These are phyloP conservation scores for Spicauda simplicius DNA, from an alignment of 2,888 invertebrate genomes.

Conservation along the genomic window DNA sequence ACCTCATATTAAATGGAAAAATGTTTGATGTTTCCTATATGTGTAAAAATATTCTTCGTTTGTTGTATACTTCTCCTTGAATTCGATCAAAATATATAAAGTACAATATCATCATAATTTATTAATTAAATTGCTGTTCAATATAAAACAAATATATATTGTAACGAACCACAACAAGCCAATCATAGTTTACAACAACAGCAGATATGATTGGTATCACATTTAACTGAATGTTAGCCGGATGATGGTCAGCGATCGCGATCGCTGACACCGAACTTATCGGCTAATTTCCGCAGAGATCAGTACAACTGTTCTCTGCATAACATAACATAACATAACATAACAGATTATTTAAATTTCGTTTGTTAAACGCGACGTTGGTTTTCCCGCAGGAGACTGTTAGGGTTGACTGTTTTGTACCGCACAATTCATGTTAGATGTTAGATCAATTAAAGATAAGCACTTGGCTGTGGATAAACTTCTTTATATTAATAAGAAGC, in stretches of 20 bases:
- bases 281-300: background rate
- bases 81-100: background rate
- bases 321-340: no score
- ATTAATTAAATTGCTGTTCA: no score
- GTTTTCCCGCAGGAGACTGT: no score
- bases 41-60: background rate
- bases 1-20: background rate
- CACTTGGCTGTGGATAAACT: no score
- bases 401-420: no score
- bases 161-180: no score
- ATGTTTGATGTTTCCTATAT: background rate
- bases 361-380: background rate
- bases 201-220: background rate
- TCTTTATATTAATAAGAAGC: no score
- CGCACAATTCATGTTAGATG: no score
- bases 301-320: background rate
- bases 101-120: no score
- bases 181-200: background rate
- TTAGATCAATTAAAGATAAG: no score
- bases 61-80: background rate
- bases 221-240: background rate
- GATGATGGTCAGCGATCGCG: background rate
- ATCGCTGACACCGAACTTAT: background rate
- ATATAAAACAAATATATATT: no score
- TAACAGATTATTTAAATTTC: background rate